Evolutionary conservation across 2,888 invertebrate species (phyloP), one percentile per base, ranked within the genome.

Genomic region (Dusona sp.): DNA sequence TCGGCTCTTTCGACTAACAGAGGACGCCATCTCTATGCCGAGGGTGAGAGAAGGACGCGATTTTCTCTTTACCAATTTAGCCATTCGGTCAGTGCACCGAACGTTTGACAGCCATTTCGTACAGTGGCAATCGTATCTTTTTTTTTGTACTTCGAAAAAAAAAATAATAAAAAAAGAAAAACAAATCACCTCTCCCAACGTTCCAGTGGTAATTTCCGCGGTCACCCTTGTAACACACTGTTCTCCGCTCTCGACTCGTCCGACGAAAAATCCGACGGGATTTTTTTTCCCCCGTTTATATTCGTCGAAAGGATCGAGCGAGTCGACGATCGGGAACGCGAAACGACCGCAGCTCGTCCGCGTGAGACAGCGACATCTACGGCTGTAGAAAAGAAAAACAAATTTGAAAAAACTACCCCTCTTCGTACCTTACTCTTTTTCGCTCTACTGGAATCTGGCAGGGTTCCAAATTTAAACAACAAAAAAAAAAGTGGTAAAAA

Each of bases 91-190:
- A 72, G 77, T 48, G 65, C 83, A 45, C 19, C 67, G 70, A 81
- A 90, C 90, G 89, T 91, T 90, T 92, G 91, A 92, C 92, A 91
- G 91, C 91, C 91, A 92, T 91, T 91, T 91, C 89, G 88, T 85
- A 89, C 88, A 65, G 67, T 42, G 33, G 25, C 19, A 57, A 29
- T 42, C 54, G 61, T 9, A 42, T 61, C 61, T 75, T 88, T 70
- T 85, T 33, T 87, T 78, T 86, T 64, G 8, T 45, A 38, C 9
- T 79, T 29, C 11, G 61, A 16, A 61, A 61, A 61, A 29, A 29
- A 61, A 61, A 57, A 57, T 13, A 57, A 13, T 16, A 61, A 61
- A 29, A 16, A 6, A 13, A 29, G 29, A 16, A 61, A 61, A 61
- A 61, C 22, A 25, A 54, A 16, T 74, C 74, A 74, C 74, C 68